Evolutionary conservation across 37 sponge, comb jelly and placozoan genomes (phyloP), one percentile per base, ranked within the genome.

Genomic region (Geodia barretti): DNA sequence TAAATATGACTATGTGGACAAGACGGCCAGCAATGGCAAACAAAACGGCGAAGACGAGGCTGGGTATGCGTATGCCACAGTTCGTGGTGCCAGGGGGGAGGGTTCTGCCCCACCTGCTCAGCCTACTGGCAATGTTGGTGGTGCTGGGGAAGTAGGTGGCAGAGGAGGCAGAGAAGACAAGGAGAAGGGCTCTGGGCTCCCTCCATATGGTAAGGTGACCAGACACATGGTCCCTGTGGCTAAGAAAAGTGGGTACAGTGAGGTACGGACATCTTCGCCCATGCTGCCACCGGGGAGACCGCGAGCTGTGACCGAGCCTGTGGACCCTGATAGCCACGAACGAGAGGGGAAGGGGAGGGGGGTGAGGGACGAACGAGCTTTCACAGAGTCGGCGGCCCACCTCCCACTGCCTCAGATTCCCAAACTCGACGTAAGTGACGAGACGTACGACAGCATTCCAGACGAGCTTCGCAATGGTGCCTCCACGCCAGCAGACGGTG

Each of bases 341-440:
- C 7, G 54, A 14, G 19, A 60, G 8, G 32, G 29, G 39, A 28
- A 42, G n/a, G 68, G 38, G 11, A 39, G 28, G 7, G 14, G 20
- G 24, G 38, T 64, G 62, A 63, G 83, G 4, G 77, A 76, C 20
- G 75, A 38, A 25, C 39, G 77, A 17, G 37, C 75, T 2, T 19
- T 30, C 0, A 68, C 87, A 40, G 67, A 74, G 0, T 75, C 83
- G 8, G 73, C 79, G 0, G 34, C 74, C 39, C 78, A 73, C 61
- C 41, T 73, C 21, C 89, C 84, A 21, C 74, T 83, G 11, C 84
- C 89, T 23, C 61, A 25, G 23, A 64, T 83, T 28, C 89, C 89
- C 0, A 20, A 35, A 0, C 21, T 31, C 26, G 40, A 38, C 4
- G 58, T 62, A 23, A 69, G 67, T 1, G 62, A 75, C 1, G 73